A percentile compares a stretch with the other conserved stretches of the same genome.
These are phyloP conservation scores for Ceyx cyanopectus DNA, from an alignment of 2,113 vertebrate genomes.

Conservation along the genomic window DNA sequence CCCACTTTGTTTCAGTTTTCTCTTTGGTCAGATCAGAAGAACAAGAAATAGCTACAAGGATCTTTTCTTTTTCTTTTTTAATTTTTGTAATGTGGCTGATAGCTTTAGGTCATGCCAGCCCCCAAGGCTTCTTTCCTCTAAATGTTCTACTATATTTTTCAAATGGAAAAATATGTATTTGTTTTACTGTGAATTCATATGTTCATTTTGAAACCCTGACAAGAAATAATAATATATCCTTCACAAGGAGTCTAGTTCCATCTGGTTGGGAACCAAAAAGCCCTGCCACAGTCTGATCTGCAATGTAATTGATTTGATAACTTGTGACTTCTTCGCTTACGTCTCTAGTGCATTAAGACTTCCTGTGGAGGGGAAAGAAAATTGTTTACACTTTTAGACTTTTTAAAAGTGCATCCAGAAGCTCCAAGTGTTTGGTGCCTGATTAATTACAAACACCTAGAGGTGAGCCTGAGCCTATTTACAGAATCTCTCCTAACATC, in stretches of 20 bases:
- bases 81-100: not conserved
- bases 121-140: conserved; percentile 38
- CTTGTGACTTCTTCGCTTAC: not conserved
- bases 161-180: not conserved
- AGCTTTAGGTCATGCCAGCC: conserved; percentile 10
- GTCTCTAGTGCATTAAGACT: conserved; percentile 33
- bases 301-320: conserved; percentile 38
- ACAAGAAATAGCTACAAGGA: not conserved
- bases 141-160: conserved; percentile 15
- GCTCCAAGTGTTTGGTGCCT: conserved; percentile 40
- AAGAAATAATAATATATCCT: conserved; percentile 19
- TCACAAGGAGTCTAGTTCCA: conserved; percentile 9
- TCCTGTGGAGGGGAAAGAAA: conserved; percentile 10
- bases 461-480: conserved; percentile 19
- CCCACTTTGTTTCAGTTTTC: not conserved
- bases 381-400: conserved; percentile 58
- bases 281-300: not conserved
- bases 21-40: not conserved
- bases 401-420: conserved; percentile 57
- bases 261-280: conserved; percentile 25
- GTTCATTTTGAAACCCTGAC: conserved; percentile 44
- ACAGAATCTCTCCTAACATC: conserved; percentile 28
- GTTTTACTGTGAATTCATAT: not conserved
- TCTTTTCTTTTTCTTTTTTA: not conserved
- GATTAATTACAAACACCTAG: conserved; percentile 58